Conservation (phyloP, 2,888 invertebrate genomes). For the Strigamia maritima region DNA sequence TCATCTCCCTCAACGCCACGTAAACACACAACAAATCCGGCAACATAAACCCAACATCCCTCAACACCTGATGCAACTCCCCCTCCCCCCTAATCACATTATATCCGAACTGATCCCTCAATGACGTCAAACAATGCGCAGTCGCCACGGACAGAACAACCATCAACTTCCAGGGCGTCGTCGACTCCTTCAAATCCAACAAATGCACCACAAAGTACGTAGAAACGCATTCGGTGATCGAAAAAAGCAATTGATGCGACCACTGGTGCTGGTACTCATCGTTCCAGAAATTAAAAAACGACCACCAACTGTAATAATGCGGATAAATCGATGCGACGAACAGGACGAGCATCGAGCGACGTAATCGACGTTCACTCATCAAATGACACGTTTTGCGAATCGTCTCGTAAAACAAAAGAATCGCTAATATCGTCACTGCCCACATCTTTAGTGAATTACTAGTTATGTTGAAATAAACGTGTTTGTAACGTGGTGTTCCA, state of each 20-base stretch:
- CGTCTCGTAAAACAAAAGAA: conserved; percentile 63
- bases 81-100: conserved; percentile 66
- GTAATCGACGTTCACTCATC: conserved; percentile 57
- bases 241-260: conserved; percentile 66
- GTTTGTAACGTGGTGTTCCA: conserved; percentile 67
- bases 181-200: conserved; percentile 57
- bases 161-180: conserved; percentile 60
- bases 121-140: conserved; percentile 62
- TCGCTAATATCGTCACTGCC: conserved; percentile 60
- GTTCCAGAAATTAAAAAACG: conserved; percentile 67
- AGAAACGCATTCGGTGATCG: conserved; percentile 63
- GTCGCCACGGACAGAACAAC: conserved; percentile 61
- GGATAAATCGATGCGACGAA: conserved; percentile 64
- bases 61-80: conserved; percentile 63
- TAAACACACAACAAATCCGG: conserved; percentile 61
- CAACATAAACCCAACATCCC: conserved; percentile 66
- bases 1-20: not conserved
- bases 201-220: conserved; percentile 61
- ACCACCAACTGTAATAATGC: conserved; percentile 69
- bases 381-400: conserved; percentile 59
- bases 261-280: conserved; percentile 68
- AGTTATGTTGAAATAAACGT: conserved; percentile 68
- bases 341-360: conserved; percentile 63
- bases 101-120: conserved; percentile 64
- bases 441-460: conserved; percentile 65